Percentiles rank a stretch among this genome's conserved stretches.
Evolutionary conservation across 1,140 invertebrate genomes (phyloP).

Genomic region (Idris sp.): DNA sequence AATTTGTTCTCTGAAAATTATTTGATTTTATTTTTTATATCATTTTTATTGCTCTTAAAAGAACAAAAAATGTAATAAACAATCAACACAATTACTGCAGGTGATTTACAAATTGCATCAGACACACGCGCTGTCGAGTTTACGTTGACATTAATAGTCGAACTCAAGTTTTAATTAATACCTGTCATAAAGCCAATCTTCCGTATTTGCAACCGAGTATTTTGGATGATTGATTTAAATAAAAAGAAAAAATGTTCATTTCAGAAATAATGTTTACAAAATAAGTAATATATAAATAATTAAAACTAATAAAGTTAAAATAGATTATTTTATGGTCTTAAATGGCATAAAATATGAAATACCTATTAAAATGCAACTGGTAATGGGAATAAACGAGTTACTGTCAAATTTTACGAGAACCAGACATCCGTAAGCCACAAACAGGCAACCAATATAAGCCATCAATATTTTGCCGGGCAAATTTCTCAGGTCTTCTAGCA

Average conservation of each 20-base stretch:
- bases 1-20: too few relatives aligned
- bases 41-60: not conserved
- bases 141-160: conserved; percentile 37
- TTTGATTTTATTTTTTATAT: too few relatives aligned
- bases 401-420: conserved; percentile 70
- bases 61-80: conserved; percentile 10
- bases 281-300: too few relatives aligned
- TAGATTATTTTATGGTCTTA: too few relatives aligned
- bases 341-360: conserved; percentile 6
- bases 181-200: conserved; percentile 21
- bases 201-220: too few relatives aligned
- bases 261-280: too few relatives aligned
- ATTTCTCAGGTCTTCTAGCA: conserved; percentile 82
- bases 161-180: conserved; percentile 36
- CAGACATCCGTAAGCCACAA: conserved; percentile 80
- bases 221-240: too few relatives aligned
- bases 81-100: conserved; percentile 8
- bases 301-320: too few relatives aligned
- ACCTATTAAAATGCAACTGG: conserved; percentile 38
- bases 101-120: conserved; percentile 48
- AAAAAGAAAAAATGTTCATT: too few relatives aligned
- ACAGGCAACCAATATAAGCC: conserved; percentile 81
- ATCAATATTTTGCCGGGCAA: conserved; percentile 84
- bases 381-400: not conserved
- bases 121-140: conserved; percentile 28